Evolutionary conservation across 2,797 vertebrate genomes (phyloP).

Genomic region (Ammospiza maritima): DNA sequence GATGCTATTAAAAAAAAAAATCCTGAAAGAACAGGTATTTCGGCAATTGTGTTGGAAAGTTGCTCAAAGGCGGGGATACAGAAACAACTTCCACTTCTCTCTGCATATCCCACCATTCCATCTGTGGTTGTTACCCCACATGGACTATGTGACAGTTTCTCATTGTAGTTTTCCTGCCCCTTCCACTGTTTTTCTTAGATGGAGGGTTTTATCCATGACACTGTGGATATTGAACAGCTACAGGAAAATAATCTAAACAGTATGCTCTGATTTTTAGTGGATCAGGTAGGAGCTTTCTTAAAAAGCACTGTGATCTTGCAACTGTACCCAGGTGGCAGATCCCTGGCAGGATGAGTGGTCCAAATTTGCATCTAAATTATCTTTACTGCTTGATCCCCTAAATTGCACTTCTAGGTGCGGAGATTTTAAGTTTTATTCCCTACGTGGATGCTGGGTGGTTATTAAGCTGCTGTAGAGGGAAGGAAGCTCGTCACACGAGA

Average conservation of each 20-base stretch:
- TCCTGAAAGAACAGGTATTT: neutral
- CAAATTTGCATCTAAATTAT: slow-evolving; percentile 19
- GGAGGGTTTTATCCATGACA: neutral
- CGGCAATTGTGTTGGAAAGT: neutral
- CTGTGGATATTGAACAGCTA: neutral
- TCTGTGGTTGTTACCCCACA: neutral
- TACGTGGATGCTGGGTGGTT: accelerated
- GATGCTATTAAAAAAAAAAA: neutral
- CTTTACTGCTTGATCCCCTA: neutral
- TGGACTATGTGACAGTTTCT: neutral
- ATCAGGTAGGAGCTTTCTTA: neutral
- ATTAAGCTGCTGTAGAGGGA: neutral
- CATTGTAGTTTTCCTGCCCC: neutral
- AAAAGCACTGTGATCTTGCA: neutral
- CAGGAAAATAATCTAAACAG: neutral
- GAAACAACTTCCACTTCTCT: neutral
- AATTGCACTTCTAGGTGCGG: neutral
- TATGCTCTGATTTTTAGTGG: neutral
- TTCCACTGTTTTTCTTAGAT: accelerated
- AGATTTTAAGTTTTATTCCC: neutral
- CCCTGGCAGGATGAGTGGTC: neutral
- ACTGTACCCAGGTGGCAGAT: neutral
- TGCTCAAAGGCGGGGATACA: neutral
- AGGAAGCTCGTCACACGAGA: neutral
- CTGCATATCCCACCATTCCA: neutral